These are phyloP conservation scores for Pipistrellus nathusii DNA, from an alignment of 2,797 vertebrate genomes.

Conservation along the genomic window DNA sequence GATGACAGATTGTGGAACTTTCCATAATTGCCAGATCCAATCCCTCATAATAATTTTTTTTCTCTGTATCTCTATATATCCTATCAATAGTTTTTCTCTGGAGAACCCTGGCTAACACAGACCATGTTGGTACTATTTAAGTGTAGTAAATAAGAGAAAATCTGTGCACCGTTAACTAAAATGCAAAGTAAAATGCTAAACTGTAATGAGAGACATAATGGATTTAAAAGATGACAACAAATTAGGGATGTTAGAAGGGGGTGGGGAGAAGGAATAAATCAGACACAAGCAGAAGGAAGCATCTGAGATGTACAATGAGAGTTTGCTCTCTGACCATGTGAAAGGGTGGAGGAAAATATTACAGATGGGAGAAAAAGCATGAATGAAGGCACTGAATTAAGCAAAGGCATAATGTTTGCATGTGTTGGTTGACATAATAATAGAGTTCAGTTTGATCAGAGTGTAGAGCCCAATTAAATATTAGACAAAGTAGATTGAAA, in stretches of 20 bases:
- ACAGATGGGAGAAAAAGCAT: background rate
- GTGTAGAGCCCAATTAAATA: background rate
- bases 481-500: background rate
- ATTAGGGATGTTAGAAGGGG: background rate
- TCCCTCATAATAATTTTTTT: background rate
- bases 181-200: background rate
- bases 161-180: background rate
- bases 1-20: background rate
- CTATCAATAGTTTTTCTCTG: background rate
- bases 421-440: background rate
- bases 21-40: no score
- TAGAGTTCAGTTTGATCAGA: background rate
- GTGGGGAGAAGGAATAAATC: background rate
- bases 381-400: background rate
- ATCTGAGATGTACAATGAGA: background rate
- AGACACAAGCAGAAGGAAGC: background rate
- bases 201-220: background rate
- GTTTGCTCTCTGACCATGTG: fast-evolving
- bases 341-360: background rate
- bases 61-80: background rate
- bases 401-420: background rate
- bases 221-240: background rate
- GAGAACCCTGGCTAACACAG: background rate
- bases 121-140: background rate
- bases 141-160: background rate